These are phyloP conservation scores for Phoebastria nigripes DNA, from an alignment of 2,797 vertebrate genomes.

Conservation along the genomic window DNA sequence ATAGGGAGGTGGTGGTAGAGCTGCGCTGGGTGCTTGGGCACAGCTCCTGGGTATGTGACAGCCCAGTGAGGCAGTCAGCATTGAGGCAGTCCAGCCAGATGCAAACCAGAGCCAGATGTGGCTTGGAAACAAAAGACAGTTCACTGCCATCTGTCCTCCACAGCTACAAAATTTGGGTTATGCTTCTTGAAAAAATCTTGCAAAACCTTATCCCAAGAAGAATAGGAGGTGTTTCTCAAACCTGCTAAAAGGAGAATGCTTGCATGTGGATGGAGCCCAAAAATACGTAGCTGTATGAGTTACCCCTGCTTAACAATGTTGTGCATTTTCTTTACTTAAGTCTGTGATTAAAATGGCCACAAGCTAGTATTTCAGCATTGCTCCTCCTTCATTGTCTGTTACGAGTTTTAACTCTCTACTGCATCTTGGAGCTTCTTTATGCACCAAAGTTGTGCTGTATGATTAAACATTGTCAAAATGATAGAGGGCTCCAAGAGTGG, in stretches of 20 bases:
- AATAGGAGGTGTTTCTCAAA: neutral
- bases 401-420: neutral
- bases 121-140: neutral
- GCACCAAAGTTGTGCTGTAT: neutral
- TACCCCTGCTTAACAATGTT: neutral
- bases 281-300: neutral
- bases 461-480: neutral
- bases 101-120: neutral
- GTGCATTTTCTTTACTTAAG: neutral
- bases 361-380: neutral
- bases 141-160: neutral
- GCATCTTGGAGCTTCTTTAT: neutral
- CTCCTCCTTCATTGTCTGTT: neutral
- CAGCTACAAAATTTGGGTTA: neutral
- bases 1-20: neutral
- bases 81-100: neutral
- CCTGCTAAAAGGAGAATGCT: neutral
- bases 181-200: neutral
- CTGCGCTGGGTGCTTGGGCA: fast-evolving
- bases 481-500: neutral
- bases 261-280: neutral
- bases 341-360: neutral
- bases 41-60: neutral
- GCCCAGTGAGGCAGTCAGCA: neutral
- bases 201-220: neutral